phyloP scores from a whole-genome alignment of 37 sponge, comb jelly and placozoan species.

The Axinella damicornis region DNA sequence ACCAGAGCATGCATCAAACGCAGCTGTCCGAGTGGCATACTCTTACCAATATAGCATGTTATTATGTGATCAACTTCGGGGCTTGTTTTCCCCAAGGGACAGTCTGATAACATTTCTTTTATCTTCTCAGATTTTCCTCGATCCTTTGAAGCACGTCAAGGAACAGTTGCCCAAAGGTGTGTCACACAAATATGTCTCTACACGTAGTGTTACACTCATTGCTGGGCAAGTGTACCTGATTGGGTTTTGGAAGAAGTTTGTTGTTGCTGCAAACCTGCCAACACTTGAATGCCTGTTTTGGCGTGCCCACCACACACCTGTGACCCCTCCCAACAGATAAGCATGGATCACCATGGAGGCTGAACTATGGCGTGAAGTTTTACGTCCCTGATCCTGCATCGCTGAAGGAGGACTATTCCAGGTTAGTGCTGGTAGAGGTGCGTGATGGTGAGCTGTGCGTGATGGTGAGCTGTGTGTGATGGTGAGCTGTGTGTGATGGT shows the following conservation, averaged over 20 bases:
- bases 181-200: not conserved
- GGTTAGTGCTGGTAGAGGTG: constrained; percentile 16
- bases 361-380: constrained; percentile 86
- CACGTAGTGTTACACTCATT: not conserved
- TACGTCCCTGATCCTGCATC: constrained; percentile 71
- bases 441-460: too few relatives aligned
- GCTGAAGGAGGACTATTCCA: constrained; percentile 62
- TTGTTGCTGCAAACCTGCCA: not conserved
- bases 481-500: too few relatives aligned
- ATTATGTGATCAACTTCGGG: too few relatives aligned
- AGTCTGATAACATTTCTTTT: not conserved
- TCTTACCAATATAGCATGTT: too few relatives aligned
- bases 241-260: not conserved
- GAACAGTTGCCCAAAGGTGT: constrained; percentile 54
- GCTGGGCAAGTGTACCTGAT: too few relatives aligned
- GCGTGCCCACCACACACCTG: not conserved
- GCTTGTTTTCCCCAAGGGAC: too few relatives aligned
- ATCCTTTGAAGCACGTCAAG: constrained; percentile 49
- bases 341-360: constrained; percentile 42
- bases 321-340: constrained; percentile 30
- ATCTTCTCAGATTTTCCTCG: constrained; percentile 60
- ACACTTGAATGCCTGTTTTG: not conserved
- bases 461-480: not conserved
- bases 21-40: too few relatives aligned
- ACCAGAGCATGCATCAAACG: too few relatives aligned